Evolutionary conservation across 2,888 invertebrate genomes (phyloP), one percentile per base, ranked within the genome.

Genomic region (Scaptomyza caliginosa): DNA sequence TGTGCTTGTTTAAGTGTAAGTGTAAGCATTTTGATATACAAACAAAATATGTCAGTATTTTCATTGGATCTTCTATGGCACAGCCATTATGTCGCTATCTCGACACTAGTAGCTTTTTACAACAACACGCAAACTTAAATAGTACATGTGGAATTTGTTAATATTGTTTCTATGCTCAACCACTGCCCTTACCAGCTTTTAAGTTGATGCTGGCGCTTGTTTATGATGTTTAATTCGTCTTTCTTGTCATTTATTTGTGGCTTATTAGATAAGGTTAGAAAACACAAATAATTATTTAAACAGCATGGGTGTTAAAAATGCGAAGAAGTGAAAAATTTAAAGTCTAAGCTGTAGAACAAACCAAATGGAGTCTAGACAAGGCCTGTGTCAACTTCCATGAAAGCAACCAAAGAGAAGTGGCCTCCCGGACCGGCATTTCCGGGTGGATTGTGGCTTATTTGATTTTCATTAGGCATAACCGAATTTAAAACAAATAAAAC

Each of bases 401-500:
- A 4, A 43, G 36, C 28, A 36, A 19, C 6, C 13, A 1, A 39
- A 39, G 45, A n/a, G 10, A 8, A 42, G 42, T 40, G 45, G 17
- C 46, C 21, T 34, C 60, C 65, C 49, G 58, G 30, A 58, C 52
- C 71, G 68, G 64, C 79, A 70, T 74, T 86, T 84, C 88, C 84
- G 83, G 69, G 83, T 82, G 80, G 86, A 83, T 79, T 74, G 81
- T 67, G 77, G 77, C 87, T 86, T 88, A 86, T 88, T 88, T 86
- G 85, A 89, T 88, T 89, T 88, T 89, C 86, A 89, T 89, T 89
- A 86, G 79, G 80, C 81, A 79, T 86, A 89, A 89, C 88, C 89
- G 87, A 86, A 89, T 89, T 89, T 84, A 80, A 87, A 79, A 79
- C 88, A 77, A 85, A 85, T 77, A 88, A 85, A 84, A 81, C 74